Base-by-base conservation (phyloP, 2,113 vertebrate genomes). In the Pollachius pollachius region DNA sequence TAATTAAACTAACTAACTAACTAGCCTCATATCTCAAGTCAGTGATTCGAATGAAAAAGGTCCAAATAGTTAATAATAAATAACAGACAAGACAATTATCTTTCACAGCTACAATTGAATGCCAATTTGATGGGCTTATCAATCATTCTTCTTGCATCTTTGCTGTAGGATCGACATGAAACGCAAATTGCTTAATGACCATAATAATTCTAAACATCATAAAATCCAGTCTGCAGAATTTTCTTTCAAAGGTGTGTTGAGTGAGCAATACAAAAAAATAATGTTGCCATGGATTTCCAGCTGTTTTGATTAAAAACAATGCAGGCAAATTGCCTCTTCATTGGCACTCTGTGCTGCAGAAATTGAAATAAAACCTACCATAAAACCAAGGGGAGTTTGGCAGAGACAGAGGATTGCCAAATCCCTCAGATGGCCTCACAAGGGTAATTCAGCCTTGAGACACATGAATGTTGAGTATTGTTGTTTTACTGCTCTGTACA, bases 321-420 rank as follows among this genome's bases (percentile, higher is more conserved):
- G 71, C 65, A 68, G 78, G 16, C 64, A 12, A 59, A 67, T 69
- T 81, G 70, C 84, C 78, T 85, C 80, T 79, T 72, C 63, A 70
- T 59, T 85, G 84, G 75, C 70, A 18, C 41, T 57, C 48, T 61
- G 23, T 80, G 76, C 76, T 78, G 71, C 75, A 72, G 78, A 82
- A 61, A 73, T 72, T 23, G 75, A 82, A 82, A 87, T 77, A 80
- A 83, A 86, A 84, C 13, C 64, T 75, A 71, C 71, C 62, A 70
- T 81, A 80, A 82, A 87, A 75, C 58, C 72, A 67, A 25, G 16
- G 73, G 80, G 78, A 84, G 82, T 81, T 67, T 87, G 86, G 79
- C 86, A 84, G 52, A 17, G 62, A 27, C 13, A 1, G 54, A 57
- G 54, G 7, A 57, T 72, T 52, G 56, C 80, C 74, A 73, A 78